Base-by-base conservation (phyloP, 1,140 invertebrate genomes). In the Orussus abietinus region DNA sequence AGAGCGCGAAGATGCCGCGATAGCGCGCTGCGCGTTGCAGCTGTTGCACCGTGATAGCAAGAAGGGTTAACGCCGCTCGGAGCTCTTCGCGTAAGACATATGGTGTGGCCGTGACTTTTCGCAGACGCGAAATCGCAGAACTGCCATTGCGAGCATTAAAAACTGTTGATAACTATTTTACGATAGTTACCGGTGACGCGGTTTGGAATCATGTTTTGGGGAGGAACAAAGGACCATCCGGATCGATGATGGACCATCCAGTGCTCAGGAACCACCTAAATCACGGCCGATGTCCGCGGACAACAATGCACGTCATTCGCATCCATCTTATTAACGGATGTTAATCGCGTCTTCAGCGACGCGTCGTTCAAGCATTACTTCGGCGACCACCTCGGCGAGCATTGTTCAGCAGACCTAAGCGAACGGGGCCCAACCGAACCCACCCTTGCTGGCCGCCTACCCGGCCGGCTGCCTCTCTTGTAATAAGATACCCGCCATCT, bases 401-500 rank as follows among this genome's bases (percentile, higher is more conserved):
- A 74, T 68, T 68, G 65, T 68, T 64, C 55, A 39, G 21, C 30
- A 17, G 20, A 14, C 34, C 17, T 21, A 36, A 47, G 36, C 37
- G 28, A 53, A 47, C 51, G 39, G 39, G 38, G 44, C 26, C 12
- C 11, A 11, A 3, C 13, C 25, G 10, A 32, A 6, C 38, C 18
- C 32, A 32, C 19, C 28, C 37, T 14, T 19, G 11, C 43, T 15
- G 6, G 15, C 21, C 10, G 12, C 15, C 20, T 15, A 13, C 5
- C 12, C 15, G 10, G 6, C 13, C 34, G 34, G 38, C 15, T 42
- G 29, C 42, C 44, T 48, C 43, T 53, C 55, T 61, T 56, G 66
- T 70, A 74, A 74, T 74, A 72, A 72, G 71, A 72, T 74, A 72
- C 71, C 70, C 62, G 65, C 61, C 69, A 69, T 72, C 62, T 70